phyloP scores from a whole-genome alignment of 2,113 vertebrate species.

The Chaetura pelagica region DNA sequence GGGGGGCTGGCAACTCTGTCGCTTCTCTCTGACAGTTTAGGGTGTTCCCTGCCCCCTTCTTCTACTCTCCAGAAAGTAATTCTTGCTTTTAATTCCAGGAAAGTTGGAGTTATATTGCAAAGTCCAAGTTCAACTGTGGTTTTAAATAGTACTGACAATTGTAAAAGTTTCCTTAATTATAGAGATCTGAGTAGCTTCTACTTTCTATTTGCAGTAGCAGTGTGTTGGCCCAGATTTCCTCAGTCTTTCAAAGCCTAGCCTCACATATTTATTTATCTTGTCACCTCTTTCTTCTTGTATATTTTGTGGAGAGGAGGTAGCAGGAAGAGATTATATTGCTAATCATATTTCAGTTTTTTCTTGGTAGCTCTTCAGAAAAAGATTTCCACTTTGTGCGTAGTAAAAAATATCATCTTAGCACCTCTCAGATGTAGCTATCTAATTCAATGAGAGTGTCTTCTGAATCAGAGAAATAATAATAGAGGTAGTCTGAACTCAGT shows the following conservation, averaged over 20 bases:
- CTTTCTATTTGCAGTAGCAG: constrained; percentile 20
- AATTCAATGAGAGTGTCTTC: neutral
- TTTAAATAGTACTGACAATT: constrained; percentile 37
- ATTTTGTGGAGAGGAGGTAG: neutral
- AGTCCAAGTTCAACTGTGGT: constrained; percentile 56
- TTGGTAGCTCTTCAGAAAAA: neutral
- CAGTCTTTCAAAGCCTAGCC: neutral
- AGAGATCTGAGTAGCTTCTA: neutral
- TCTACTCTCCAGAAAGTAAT: neutral
- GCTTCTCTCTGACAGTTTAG: neutral
- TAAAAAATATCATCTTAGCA: neutral
- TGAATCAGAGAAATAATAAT: neutral
- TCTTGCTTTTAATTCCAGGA: constrained; percentile 42
- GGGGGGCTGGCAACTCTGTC: neutral
- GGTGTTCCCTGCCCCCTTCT: neutral
- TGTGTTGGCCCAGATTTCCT: neutral
- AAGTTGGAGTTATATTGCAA: neutral
- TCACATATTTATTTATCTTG: neutral
- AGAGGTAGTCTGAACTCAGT: neutral
- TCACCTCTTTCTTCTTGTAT: neutral
- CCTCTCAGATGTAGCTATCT: neutral
- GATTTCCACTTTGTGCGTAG: neutral
- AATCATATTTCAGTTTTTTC: neutral
- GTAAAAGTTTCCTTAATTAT: constrained; percentile 19
- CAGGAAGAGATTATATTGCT: neutral